These are phyloP conservation scores for Emberiza fucata DNA, from an alignment of 2,113 vertebrate genomes.

Conservation along the genomic window DNA sequence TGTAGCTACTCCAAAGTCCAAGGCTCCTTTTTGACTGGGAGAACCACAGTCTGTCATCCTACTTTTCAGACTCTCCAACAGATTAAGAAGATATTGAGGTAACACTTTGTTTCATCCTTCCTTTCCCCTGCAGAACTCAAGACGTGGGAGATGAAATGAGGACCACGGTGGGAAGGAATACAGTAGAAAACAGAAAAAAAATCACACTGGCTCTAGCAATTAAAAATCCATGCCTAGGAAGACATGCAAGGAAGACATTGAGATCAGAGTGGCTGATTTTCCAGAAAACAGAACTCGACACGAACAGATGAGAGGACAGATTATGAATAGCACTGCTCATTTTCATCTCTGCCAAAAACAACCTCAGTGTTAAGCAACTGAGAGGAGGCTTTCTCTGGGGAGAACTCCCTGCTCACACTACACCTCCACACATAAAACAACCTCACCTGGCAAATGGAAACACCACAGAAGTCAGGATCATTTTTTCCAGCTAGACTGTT, in stretches of 20 bases:
- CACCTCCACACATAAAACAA: neutral
- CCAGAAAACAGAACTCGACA: constrained; percentile 17
- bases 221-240: constrained; percentile 9
- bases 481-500: neutral
- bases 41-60: neutral
- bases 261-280: constrained; percentile 53
- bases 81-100: neutral
- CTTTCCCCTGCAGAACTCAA: constrained; percentile 33
- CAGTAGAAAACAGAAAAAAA: neutral
- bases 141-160: neutral
- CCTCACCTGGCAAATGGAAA: neutral
- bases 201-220: neutral
- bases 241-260: constrained; percentile 20
- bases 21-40: neutral
- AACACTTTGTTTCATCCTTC: neutral
- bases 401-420: neutral
- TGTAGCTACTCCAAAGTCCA: neutral
- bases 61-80: neutral
- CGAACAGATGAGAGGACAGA: neutral
- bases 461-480: neutral
- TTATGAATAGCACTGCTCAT: neutral
- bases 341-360: neutral
- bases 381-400: neutral
- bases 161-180: neutral
- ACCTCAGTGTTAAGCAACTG: neutral